Evolutionary conservation across 2,797 vertebrate species (phyloP).

Genomic region (Poeciliopsis infans): DNA sequence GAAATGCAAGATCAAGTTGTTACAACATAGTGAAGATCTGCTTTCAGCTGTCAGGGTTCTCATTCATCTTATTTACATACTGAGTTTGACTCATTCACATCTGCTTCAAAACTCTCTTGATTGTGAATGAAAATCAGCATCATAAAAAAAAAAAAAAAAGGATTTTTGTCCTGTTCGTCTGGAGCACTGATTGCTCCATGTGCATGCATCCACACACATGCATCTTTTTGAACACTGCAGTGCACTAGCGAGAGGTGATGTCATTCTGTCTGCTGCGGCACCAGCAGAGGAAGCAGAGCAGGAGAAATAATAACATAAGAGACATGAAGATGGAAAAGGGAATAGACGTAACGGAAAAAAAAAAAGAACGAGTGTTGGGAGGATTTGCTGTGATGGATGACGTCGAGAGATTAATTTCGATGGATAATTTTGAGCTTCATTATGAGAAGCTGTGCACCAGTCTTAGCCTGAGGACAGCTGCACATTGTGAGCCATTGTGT

Average conservation of each 20-base stretch:
- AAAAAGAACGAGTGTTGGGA: slow-evolving; percentile 27
- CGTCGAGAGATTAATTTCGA: slow-evolving; percentile 44
- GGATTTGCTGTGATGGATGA: slow-evolving; percentile 44
- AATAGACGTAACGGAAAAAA: slow-evolving; percentile 29
- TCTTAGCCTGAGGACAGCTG: slow-evolving; percentile 44
- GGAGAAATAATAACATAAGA: slow-evolving; percentile 20
- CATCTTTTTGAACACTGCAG: slow-evolving; percentile 69
- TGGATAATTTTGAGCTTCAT: slow-evolving; percentile 54
- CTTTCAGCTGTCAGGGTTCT: neutral
- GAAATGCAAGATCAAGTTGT: neutral
- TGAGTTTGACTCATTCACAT: slow-evolving; percentile 8
- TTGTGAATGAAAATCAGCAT: neutral
- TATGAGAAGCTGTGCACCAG: slow-evolving; percentile 26
- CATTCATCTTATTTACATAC: slow-evolving; percentile 16
- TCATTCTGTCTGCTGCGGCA: slow-evolving; percentile 82
- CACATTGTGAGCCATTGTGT: slow-evolving; percentile 28
- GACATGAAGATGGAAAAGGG: slow-evolving; percentile 15
- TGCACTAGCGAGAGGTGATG: slow-evolving; percentile 72
- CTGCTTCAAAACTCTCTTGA: slow-evolving; percentile 1
- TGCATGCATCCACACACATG: slow-evolving; percentile 2
- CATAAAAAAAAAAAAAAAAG: slow-evolving; percentile 26
- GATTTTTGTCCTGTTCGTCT: neutral
- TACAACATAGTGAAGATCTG: neutral
- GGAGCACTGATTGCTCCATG: slow-evolving; percentile 8
- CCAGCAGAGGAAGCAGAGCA: slow-evolving; percentile 55